Evolutionary conservation across 1,140 invertebrate species (phyloP).

Genomic region (Formica selysi): DNA sequence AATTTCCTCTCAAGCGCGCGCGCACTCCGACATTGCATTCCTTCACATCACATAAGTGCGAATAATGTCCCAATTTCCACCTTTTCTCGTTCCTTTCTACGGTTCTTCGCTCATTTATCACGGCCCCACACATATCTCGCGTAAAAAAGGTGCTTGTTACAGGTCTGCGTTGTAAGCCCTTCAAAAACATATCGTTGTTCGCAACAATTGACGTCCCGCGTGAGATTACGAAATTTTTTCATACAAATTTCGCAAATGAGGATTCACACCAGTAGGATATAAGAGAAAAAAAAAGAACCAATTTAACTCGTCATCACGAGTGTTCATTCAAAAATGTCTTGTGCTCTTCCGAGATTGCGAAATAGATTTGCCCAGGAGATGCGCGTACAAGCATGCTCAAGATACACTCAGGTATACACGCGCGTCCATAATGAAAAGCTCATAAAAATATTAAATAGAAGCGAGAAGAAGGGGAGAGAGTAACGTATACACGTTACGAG

Average conservation of each 20-base stretch:
- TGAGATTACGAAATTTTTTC: slow-evolving; percentile 64
- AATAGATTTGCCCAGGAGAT: background rate
- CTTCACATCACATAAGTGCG: slow-evolving; percentile 49
- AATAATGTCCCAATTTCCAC: slow-evolving; percentile 61
- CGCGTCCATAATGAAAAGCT: slow-evolving; percentile 82
- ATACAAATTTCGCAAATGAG: slow-evolving; percentile 76
- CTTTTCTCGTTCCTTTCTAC: slow-evolving; percentile 30
- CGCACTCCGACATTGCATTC: slow-evolving; percentile 38
- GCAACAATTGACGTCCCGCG: slow-evolving; percentile 62
- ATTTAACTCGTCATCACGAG: slow-evolving; percentile 68
- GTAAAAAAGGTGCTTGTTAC: slow-evolving; percentile 43
- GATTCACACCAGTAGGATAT: slow-evolving; percentile 54
- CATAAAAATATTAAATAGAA: slow-evolving; percentile 84
- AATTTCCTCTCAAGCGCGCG: slow-evolving; percentile 34
- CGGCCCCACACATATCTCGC: slow-evolving; percentile 1
- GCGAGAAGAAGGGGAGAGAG: slow-evolving; percentile 43
- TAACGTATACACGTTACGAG: slow-evolving; percentile 74
- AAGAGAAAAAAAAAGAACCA: slow-evolving; percentile 36
- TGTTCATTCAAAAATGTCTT: slow-evolving; percentile 76
- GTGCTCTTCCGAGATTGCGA: slow-evolving; percentile 17
- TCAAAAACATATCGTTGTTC: slow-evolving; percentile 54
- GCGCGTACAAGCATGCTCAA: slow-evolving; percentile 20
- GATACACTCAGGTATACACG: slow-evolving; percentile 57
- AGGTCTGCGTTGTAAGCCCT: background rate
- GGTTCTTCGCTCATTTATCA: slow-evolving; percentile 64